Percentiles rank a stretch among this genome's conserved stretches.
These are phyloP conservation scores for Zele albiditarsus DNA, from an alignment of 2,888 invertebrate genomes.

Conservation along the genomic window DNA sequence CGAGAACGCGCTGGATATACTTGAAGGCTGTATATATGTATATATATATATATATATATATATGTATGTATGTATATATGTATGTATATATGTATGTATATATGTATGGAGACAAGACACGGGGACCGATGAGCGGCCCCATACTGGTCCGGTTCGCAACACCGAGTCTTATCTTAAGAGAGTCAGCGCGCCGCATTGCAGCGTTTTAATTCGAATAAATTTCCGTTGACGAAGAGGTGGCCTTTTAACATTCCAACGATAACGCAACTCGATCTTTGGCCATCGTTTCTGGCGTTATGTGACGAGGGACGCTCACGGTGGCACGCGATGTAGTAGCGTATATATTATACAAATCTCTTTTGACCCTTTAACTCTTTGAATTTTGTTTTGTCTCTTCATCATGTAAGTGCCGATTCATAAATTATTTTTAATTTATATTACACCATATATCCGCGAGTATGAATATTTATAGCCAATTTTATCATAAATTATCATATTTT, in stretches of 20 bases:
- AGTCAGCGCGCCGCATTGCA: slow-evolving; percentile 61
- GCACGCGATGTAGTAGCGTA: not conserved
- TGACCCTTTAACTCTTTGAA: slow-evolving; percentile 1
- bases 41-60: not conserved
- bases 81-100: not conserved
- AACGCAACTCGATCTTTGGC: slow-evolving; percentile 52
- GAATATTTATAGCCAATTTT: no score
- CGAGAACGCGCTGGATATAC: slow-evolving; percentile 40
- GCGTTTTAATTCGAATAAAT: slow-evolving; percentile 72
- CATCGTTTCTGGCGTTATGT: not conserved
- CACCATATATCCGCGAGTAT: no score
- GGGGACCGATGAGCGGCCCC: slow-evolving; percentile 11
- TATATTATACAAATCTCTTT: not conserved
- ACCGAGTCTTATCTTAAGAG: slow-evolving; percentile 61
- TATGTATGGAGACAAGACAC: slow-evolving; percentile 10
- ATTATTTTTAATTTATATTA: not conserved
- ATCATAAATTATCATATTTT: no score
- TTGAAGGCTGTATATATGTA: slow-evolving; percentile 1
- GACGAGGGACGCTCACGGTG: not conserved
- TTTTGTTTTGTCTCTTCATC: not conserved
- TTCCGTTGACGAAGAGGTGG: slow-evolving; percentile 70
- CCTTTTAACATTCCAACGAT: slow-evolving; percentile 72
- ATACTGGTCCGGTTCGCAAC: slow-evolving; percentile 52
- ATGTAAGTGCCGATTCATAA: not conserved
- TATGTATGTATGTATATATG: not conserved